Percentiles rank a stretch among this genome's conserved stretches.
phyloP scores from a whole-genome alignment of 2,113 vertebrate species.

The Thamnophis sirtalis region DNA sequence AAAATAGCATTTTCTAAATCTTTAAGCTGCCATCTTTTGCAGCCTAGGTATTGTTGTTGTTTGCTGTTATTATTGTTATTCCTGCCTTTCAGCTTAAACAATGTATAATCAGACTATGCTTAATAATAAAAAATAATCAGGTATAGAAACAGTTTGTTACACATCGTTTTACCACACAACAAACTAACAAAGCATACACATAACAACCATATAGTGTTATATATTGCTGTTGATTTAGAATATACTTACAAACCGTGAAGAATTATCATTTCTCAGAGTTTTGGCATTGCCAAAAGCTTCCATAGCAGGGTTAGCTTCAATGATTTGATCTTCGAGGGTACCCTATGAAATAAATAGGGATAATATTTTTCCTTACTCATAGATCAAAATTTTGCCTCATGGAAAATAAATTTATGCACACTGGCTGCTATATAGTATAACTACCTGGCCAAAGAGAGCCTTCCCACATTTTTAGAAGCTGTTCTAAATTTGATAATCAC shows the following conservation, averaged over 20 bases:
- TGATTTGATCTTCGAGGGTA: conserved; percentile 94
- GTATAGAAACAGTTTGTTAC: neutral
- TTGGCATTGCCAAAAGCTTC: conserved; percentile 94
- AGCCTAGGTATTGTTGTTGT: neutral
- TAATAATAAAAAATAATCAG: neutral
- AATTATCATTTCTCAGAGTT: conserved; percentile 93
- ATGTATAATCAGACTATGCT: neutral
- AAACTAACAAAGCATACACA: rapidly evolving
- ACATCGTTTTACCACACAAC: neutral
- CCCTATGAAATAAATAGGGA: conserved; percentile 67
- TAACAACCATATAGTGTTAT: rapidly evolving
- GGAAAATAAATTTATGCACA: neutral
- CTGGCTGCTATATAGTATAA: neutral
- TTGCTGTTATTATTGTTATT: neutral
- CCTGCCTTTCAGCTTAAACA: neutral
- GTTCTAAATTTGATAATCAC: neutral
- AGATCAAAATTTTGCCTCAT: neutral
- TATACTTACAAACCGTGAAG: conserved; percentile 88
- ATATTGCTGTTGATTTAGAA: rapidly evolving
- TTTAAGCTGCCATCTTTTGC: neutral
- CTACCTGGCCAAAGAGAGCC: neutral
- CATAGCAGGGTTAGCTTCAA: conserved; percentile 95
- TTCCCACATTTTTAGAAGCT: neutral
- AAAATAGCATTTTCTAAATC: neutral
- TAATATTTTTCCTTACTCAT: neutral